A percentile compares a stretch with the other conserved stretches of the same genome.
phyloP scores from a whole-genome alignment of 2,113 vertebrate species.

The Rallus limicola region DNA sequence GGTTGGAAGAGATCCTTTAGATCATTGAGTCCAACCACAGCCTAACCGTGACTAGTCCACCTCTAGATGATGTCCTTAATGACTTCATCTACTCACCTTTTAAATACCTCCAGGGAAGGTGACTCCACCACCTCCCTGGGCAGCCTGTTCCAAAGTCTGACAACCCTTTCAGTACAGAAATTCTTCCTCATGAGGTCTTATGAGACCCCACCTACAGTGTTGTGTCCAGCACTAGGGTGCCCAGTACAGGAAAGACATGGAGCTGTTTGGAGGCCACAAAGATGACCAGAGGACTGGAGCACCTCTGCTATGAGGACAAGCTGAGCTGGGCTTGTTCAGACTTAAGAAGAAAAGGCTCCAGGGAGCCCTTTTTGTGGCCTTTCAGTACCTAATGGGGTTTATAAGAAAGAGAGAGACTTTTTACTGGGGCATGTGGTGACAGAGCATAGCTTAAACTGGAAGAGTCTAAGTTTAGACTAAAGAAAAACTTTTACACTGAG shows the following conservation, averaged over 20 bases:
- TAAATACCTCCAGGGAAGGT: too few species aligned
- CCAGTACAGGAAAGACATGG: neutral
- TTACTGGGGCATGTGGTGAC: fast-evolving
- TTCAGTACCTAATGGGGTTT: neutral
- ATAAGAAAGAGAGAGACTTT: neutral
- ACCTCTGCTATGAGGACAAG: fast-evolving
- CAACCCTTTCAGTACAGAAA: too few species aligned
- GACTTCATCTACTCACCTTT: too few species aligned
- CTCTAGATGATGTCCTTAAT: too few species aligned
- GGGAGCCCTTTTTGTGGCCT: neutral
- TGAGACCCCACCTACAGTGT: neutral
- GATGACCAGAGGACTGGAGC: neutral
- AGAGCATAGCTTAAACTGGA: neutral
- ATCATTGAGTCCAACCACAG: too few species aligned
- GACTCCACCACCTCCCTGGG: too few species aligned
- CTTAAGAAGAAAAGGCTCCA: neutral
- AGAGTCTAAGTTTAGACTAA: too few species aligned
- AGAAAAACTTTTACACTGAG: too few species aligned
- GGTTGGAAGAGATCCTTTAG: too few species aligned
- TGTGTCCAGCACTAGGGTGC: neutral
- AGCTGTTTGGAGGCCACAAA: fast-evolving
- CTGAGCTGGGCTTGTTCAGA: neutral
- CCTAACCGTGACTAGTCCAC: too few species aligned
- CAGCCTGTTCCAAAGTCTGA: too few species aligned
- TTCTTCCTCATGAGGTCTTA: neutral